Evolutionary conservation across 2,888 invertebrate genomes (phyloP), one percentile per base, ranked within the genome.

Genomic region (Scotopteryx bipunctaria): DNA sequence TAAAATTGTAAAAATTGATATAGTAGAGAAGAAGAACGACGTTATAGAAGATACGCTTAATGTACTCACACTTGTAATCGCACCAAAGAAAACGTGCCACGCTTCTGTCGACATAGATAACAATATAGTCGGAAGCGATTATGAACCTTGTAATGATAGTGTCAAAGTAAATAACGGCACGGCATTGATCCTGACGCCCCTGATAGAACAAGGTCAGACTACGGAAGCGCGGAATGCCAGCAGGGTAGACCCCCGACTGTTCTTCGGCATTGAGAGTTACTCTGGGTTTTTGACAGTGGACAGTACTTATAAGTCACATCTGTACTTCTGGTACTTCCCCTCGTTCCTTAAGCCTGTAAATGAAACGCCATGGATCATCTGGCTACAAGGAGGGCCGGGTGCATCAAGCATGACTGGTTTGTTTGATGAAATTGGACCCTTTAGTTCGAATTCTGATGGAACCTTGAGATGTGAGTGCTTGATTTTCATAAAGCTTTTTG

Each of bases 321-420:
- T 95, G 69, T 97, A 95, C 83, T 96, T 97, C 83, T 96, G 96
- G 96, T 96, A 94, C 71, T 96, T 96, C 69, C 96, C 96, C 0
- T 76, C 80, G 15, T 58, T 73, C 32, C 67, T 76, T 3, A 85
- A 89, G 65, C 82, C 85, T 0, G 73, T 81, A 15, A 76, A 73
- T 17, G 76, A 81, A 17, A 85, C 76, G 11, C 97, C 97, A 0
- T 88, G 97, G 69, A 91, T 96, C 5, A 93, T 98, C 55, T 97
- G 97, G 97, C 86, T 97, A n/a, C 95, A 97, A 91, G 97, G 97
- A 4, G 97, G 97, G 0, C 97, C 97, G 0, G 97, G 93, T 0
- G 94, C 92, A 0, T 95, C 95, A 0, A 94, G 95, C 43, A 42
- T 89, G 66, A 74, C 71, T 0, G 90, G 87, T 0, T 64, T 90